Conservation (phyloP, 2,797 vertebrate genomes). For the Pangasius mekongensis region DNA sequence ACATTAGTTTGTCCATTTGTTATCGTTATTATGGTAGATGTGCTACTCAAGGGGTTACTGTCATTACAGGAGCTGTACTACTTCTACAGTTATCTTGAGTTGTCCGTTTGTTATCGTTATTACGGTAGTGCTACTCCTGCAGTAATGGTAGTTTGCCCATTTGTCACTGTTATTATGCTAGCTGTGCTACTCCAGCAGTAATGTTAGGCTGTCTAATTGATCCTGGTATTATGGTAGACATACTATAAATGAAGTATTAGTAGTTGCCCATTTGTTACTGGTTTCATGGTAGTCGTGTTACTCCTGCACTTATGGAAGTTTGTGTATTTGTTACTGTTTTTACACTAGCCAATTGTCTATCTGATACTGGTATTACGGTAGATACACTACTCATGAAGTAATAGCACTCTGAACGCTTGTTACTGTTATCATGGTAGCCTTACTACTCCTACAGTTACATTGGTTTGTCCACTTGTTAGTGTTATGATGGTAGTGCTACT, state of each 20-base stretch:
- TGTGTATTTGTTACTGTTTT: not conserved
- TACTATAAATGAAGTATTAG: not conserved
- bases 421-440: not conserved
- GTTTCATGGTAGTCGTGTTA: no score
- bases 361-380: no score
- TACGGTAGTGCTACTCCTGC: not conserved
- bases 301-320: no score
- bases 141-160: not conserved
- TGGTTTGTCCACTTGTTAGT: not conserved
- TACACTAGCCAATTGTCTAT: no score
- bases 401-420: not conserved
- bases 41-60: no score
- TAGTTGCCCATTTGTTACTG: not conserved
- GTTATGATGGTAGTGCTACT: no score
- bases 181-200: not conserved
- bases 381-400: not conserved
- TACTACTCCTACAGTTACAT: no score
- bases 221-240: no score
- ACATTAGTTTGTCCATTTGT: no score
- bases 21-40: no score
- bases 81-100: no score
- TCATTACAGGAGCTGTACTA: no score
- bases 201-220: not conserved
- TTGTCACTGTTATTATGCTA: not conserved
- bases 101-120: not conserved